A percentile compares a stretch with the other conserved stretches of the same genome.
Evolutionary conservation across 2,797 vertebrate genomes (phyloP).

Genomic region (Darevskia mixta): DNA sequence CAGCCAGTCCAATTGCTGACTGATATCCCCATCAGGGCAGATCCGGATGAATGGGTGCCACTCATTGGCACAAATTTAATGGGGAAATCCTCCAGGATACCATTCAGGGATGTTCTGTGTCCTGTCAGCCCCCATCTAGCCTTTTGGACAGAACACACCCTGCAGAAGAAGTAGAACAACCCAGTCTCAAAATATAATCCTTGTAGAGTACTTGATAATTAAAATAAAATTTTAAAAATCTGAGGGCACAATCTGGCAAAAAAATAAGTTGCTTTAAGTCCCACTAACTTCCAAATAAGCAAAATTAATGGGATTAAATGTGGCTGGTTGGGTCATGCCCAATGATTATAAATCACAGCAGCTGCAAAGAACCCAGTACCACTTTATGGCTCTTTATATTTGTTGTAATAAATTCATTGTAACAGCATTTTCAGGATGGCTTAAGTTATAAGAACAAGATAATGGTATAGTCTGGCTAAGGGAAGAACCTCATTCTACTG

Average conservation of each 20-base stretch:
- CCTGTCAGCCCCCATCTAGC: no score
- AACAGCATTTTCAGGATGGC: slow-evolving; percentile 64
- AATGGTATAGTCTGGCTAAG: slow-evolving; percentile 55
- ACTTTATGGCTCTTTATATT: slow-evolving; percentile 70
- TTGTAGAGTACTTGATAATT: neutral
- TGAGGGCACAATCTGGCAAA: neutral
- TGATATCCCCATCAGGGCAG: no score
- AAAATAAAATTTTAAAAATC: neutral
- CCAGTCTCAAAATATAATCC: neutral
- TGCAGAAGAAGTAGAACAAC: no score
- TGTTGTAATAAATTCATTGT: slow-evolving; percentile 75
- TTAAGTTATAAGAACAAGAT: slow-evolving; percentile 72
- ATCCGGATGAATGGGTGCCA: no score
- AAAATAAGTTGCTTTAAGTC: neutral
- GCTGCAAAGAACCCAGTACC: slow-evolving; percentile 53
- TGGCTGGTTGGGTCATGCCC: neutral
- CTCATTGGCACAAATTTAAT: no score
- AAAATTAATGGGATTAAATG: neutral
- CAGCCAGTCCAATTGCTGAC: no score
- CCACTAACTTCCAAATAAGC: neutral
- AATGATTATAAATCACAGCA: slow-evolving; percentile 63
- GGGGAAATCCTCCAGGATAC: no score
- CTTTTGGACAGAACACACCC: no score
- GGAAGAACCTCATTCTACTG: slow-evolving; percentile 60
- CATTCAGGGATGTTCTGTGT: no score